Evolutionary conservation across 2,888 invertebrate genomes (phyloP).

Genomic region (Smittia sp.): DNA sequence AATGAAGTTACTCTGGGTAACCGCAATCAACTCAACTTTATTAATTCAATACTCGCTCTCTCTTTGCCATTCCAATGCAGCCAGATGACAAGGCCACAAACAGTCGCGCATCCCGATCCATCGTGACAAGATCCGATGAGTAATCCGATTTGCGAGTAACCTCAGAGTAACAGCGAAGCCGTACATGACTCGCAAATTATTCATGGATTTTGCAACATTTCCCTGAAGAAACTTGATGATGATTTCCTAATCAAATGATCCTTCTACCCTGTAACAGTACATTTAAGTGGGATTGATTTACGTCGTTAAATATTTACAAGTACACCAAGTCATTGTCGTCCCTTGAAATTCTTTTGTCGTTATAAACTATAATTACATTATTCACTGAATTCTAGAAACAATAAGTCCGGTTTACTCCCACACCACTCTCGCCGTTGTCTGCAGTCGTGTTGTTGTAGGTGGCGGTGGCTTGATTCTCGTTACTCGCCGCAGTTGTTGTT

Average conservation of each 20-base stretch:
- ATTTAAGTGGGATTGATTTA: not conserved
- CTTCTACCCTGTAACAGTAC: slow-evolving; percentile 19
- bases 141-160: no score
- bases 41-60: no score
- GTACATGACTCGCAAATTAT: no score
- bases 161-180: no score
- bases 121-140: no score
- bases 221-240: not conserved
- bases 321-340: slow-evolving; percentile 47
- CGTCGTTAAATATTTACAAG: slow-evolving; percentile 45
- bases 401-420: slow-evolving; percentile 46
- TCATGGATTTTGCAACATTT: not conserved
- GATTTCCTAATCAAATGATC: not conserved
- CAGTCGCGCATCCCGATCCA: no score
- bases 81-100: no score
- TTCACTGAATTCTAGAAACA: slow-evolving; percentile 51
- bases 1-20: not conserved
- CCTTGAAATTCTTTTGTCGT: slow-evolving; percentile 23
- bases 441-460: slow-evolving; percentile 44
- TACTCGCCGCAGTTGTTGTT: slow-evolving; percentile 42
- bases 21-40: not conserved
- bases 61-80: no score
- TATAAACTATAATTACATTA: slow-evolving; percentile 40
- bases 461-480: slow-evolving; percentile 33
- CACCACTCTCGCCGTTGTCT: slow-evolving; percentile 44